Evolutionary conservation across 2,888 invertebrate species (phyloP).

Genomic region (Iphiclides podalirius): DNA sequence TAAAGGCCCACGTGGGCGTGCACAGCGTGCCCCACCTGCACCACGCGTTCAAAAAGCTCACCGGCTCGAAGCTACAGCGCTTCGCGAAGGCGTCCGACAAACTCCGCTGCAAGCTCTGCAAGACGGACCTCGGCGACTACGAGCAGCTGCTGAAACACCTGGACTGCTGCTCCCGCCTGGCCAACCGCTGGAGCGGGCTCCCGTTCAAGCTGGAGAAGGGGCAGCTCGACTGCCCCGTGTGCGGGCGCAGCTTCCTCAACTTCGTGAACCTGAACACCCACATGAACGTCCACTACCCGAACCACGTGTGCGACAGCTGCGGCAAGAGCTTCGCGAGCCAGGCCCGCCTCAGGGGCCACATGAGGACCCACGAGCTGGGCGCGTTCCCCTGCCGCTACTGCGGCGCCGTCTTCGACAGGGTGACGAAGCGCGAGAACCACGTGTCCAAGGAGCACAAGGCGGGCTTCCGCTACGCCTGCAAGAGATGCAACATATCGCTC

Average conservation of each 20-base stretch:
- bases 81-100: slow-evolving; percentile 47
- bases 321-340: slow-evolving; percentile 77
- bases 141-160: slow-evolving; percentile 53
- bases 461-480: slow-evolving; percentile 64
- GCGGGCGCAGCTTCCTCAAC: slow-evolving; percentile 63
- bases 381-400: slow-evolving; percentile 65
- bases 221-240: slow-evolving; percentile 66
- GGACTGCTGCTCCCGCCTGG: slow-evolving; percentile 49
- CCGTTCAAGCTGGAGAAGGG: slow-evolving; percentile 71
- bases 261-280: slow-evolving; percentile 70
- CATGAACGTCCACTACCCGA: slow-evolving; percentile 75
- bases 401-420: slow-evolving; percentile 59
- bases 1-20: slow-evolving; percentile 49
- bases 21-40: slow-evolving; percentile 54
- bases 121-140: slow-evolving; percentile 48
- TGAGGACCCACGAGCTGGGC: slow-evolving; percentile 74
- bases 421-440: slow-evolving; percentile 68
- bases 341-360: slow-evolving; percentile 69
- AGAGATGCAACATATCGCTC: slow-evolving; percentile 60
- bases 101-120: slow-evolving; percentile 61
- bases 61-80: slow-evolving; percentile 47
- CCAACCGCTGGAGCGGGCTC: slow-evolving; percentile 51
- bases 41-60: slow-evolving; percentile 64
- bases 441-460: slow-evolving; percentile 71
- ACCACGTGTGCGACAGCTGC: slow-evolving; percentile 74